Conservation (phyloP, 64 coral and sea anemone species). For the Actinia tenebrosa region DNA sequence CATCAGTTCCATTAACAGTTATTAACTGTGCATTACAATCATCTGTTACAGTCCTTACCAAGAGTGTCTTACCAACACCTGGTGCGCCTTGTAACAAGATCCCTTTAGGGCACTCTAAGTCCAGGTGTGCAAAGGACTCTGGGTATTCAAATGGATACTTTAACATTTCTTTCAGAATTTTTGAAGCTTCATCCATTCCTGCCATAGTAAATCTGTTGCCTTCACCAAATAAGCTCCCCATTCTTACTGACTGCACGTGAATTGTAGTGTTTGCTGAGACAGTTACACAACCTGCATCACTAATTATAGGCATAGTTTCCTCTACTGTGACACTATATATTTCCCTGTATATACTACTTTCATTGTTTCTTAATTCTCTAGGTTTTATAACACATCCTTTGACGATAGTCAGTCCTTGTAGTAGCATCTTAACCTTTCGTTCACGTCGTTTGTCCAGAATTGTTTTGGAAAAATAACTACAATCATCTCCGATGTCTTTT, state of each 20-base stretch:
- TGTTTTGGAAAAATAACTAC: not conserved
- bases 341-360: not conserved
- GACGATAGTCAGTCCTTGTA: not conserved
- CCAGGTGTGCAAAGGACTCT: slow-evolving; percentile 69
- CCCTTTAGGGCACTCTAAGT: slow-evolving; percentile 76
- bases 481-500: slow-evolving; percentile 2
- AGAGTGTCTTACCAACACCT: slow-evolving; percentile 84
- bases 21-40: slow-evolving; percentile 67
- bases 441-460: not conserved
- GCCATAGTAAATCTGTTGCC: slow-evolving; percentile 24
- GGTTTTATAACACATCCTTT: slow-evolving; percentile 29
- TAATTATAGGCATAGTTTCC: not conserved
- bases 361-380: slow-evolving; percentile 4
- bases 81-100: slow-evolving; percentile 82
- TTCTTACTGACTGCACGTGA: slow-evolving; percentile 35
- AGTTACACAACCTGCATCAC: not conserved
- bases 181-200: slow-evolving; percentile 60
- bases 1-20: slow-evolving; percentile 74
- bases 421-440: not conserved
- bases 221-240: not conserved
- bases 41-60: slow-evolving; percentile 61
- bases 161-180: slow-evolving; percentile 52
- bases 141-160: slow-evolving; percentile 74
- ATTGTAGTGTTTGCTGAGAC: slow-evolving; percentile 50
- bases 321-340: slow-evolving; percentile 23